Conservation (phyloP, 2,113 vertebrate species). For the Leptosomus discolor region DNA sequence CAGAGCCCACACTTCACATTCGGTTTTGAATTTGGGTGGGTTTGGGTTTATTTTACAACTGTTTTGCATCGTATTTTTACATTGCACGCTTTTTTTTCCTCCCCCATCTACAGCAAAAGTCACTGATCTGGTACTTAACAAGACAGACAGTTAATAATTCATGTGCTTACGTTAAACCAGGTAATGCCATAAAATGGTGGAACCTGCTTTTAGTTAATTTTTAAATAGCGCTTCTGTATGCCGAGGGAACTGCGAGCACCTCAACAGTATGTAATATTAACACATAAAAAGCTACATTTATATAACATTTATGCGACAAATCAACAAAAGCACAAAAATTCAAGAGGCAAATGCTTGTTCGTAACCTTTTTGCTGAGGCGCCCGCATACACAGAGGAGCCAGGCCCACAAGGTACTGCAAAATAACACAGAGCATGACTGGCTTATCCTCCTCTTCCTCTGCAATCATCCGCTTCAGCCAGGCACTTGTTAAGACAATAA, state of each 20-base stretch:
- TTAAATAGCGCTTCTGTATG: conserved; percentile 66
- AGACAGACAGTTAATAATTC: conserved; percentile 89
- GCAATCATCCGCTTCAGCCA: background rate
- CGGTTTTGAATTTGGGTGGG: background rate
- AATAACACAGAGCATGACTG: background rate
- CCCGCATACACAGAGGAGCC: background rate
- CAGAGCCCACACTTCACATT: background rate
- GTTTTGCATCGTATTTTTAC: conserved; percentile 68
- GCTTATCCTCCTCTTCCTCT: background rate
- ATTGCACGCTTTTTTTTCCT: conserved; percentile 81
- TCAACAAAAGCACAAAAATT: conserved; percentile 43
- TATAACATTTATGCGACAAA: conserved; percentile 63
- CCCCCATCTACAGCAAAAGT: conserved; percentile 77
- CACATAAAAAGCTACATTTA: conserved; percentile 61
- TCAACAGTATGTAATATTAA: conserved; percentile 83
- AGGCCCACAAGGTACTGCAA: background rate
- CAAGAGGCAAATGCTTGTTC: conserved; percentile 37
- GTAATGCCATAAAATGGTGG: conserved; percentile 85
- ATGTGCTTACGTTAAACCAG: conserved; percentile 88
- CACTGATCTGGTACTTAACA: conserved; percentile 78
- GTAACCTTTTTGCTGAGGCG: background rate
- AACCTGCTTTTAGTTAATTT: conserved; percentile 63
- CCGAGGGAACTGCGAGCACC: conserved; percentile 74
- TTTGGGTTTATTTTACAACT: background rate
- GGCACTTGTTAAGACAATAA: background rate